Evolutionary conservation across 2,113 vertebrate species (phyloP).

Genomic region (Anolis carolinensis): DNA sequence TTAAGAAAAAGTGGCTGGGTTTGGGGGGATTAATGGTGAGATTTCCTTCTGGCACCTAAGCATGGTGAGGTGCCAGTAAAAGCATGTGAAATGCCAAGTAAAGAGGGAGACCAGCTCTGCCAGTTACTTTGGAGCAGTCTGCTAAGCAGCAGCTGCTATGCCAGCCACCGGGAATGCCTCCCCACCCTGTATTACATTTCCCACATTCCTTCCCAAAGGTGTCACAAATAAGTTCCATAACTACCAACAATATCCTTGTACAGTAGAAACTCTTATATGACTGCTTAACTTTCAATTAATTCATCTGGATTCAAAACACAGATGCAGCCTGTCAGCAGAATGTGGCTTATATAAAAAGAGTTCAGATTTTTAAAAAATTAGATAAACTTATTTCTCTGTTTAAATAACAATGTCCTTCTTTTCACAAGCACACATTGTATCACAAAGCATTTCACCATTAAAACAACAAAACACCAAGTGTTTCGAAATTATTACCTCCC

Average conservation of each 20-base stretch:
- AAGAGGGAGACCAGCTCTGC: constrained; percentile 49
- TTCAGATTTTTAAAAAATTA: no score
- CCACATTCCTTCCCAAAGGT: constrained; percentile 12
- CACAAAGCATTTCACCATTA: background rate
- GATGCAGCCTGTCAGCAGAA: background rate
- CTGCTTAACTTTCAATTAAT: constrained; percentile 7
- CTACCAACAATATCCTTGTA: constrained; percentile 33
- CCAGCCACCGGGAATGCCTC: constrained; percentile 33
- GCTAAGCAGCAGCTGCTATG: constrained; percentile 48
- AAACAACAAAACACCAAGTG: background rate
- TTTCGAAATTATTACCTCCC: background rate
- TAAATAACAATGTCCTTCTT: background rate
- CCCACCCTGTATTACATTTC: background rate
- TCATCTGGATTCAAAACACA: background rate
- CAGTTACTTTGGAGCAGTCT: constrained; percentile 41
- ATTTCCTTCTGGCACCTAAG: constrained; percentile 58
- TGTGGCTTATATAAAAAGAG: no score
- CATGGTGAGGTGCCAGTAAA: constrained; percentile 58
- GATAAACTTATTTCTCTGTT: background rate
- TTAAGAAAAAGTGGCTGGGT: background rate
- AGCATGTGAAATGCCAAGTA: constrained; percentile 64
- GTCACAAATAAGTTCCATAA: constrained; percentile 42
- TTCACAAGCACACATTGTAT: background rate
- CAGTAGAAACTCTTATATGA: background rate
- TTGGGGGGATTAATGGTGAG: background rate